phyloP scores from a whole-genome alignment of 2,797 vertebrate genomes.

The Sparus aurata region DNA sequence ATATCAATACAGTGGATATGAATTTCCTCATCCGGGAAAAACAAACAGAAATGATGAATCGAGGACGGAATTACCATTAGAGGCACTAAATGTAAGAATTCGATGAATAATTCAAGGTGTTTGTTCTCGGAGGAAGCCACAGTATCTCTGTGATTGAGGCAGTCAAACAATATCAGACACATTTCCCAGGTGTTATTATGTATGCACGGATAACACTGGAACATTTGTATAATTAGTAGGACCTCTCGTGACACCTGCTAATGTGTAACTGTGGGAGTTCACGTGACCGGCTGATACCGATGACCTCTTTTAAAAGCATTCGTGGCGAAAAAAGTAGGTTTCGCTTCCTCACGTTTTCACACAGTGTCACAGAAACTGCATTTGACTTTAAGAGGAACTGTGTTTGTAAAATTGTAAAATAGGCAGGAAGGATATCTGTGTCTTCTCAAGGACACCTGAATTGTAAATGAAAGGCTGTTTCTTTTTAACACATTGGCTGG shows the following conservation, averaged over 20 bases:
- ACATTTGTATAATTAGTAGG: conserved; percentile 8
- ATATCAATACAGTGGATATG: conserved; percentile 71
- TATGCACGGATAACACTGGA: conserved; percentile 19
- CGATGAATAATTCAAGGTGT: conserved; percentile 69
- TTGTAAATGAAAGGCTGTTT: background rate
- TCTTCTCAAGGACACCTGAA: background rate
- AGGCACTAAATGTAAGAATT: conserved; percentile 46
- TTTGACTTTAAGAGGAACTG: background rate
- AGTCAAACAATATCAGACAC: conserved; percentile 30
- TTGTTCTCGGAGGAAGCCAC: conserved; percentile 39
- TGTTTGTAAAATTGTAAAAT: background rate
- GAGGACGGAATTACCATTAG: conserved; percentile 61
- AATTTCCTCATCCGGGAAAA: conserved; percentile 71
- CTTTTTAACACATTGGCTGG: background rate
- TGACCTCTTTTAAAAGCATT: conserved; percentile 9
- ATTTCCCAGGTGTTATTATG: conserved; percentile 29
- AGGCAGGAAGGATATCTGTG: background rate
- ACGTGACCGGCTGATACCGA: background rate
- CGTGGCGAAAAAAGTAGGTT: no score
- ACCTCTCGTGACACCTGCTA: background rate
- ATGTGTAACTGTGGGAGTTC: background rate
- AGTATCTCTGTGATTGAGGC: conserved; percentile 49
- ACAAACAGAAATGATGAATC: conserved; percentile 77
- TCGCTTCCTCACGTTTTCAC: background rate
- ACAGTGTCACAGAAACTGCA: background rate